Conservation (phyloP, 1,140 invertebrate genomes). For the Metopolophium dirhodum region DNA sequence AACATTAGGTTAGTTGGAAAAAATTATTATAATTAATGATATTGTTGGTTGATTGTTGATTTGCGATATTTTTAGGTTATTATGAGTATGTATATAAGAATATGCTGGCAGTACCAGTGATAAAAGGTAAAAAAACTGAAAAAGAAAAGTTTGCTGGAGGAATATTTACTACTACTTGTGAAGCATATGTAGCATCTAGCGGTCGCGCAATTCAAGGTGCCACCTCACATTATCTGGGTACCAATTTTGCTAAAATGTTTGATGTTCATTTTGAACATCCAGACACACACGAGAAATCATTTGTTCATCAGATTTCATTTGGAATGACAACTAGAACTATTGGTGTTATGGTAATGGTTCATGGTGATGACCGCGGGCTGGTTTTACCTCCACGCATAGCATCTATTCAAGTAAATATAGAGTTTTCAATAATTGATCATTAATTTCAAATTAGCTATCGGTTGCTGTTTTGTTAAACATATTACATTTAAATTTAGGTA, state of each 20-base stretch:
- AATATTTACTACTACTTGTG: constrained; percentile 96
- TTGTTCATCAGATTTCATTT: constrained; percentile 98
- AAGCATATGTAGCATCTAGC: constrained; percentile 93
- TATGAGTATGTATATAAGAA: constrained; percentile 92
- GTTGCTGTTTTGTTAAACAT: not conserved
- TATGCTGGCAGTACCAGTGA: constrained; percentile 91
- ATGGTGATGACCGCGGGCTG: constrained; percentile 95
- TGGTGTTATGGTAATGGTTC: constrained; percentile 94
- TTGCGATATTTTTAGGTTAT: constrained; percentile 68
- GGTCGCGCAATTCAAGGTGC: constrained; percentile 94
- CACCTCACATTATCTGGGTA: constrained; percentile 97
- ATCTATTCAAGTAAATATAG: constrained; percentile 68
- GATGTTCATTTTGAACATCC: constrained; percentile 95
- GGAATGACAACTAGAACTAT: constrained; percentile 96
- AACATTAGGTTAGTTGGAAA: constrained; percentile 69
- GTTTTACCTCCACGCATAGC: constrained; percentile 95
- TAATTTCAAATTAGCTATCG: not conserved
- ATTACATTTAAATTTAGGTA: constrained; percentile 66
- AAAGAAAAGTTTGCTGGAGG: constrained; percentile 99
- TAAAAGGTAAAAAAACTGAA: constrained; percentile 95
- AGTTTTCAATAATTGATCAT: not conserved
- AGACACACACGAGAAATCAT: constrained; percentile 86
- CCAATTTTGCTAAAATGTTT: constrained; percentile 99
- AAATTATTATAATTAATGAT: not conserved
- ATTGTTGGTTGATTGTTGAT: not conserved